Evolutionary conservation across 1,140 invertebrate species (phyloP).

Genomic region (Zelostemma sp.): DNA sequence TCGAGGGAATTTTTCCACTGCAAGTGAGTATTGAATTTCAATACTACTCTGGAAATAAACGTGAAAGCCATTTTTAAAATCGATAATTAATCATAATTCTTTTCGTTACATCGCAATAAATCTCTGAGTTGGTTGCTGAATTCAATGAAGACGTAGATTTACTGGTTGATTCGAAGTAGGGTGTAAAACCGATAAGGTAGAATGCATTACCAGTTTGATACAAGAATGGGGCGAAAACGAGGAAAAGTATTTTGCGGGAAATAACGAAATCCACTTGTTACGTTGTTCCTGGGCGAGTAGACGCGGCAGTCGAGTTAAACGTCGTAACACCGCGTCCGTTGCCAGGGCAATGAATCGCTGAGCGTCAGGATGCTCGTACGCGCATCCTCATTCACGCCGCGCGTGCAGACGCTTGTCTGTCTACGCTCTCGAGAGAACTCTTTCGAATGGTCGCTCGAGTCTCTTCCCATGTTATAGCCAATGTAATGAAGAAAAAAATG

Average conservation of each 20-base stretch:
- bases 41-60: no score
- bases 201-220: background rate
- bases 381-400: slow-evolving; percentile 38
- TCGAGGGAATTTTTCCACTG: no score
- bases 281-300: slow-evolving; percentile 25
- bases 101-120: no score
- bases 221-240: background rate
- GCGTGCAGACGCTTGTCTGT: slow-evolving; percentile 14
- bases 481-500: background rate
- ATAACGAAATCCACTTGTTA: slow-evolving; percentile 63
- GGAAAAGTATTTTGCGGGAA: slow-evolving; percentile 32
- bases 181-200: slow-evolving; percentile 5
- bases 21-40: no score
- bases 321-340: slow-evolving; percentile 56
- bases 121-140: no score
- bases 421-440: slow-evolving; percentile 25
- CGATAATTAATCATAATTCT: no score
- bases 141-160: background rate
- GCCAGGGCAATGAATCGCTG: slow-evolving; percentile 65
- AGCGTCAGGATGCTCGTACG: slow-evolving; percentile 59
- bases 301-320: slow-evolving; percentile 31
- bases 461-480: background rate
- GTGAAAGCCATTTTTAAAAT: no score
- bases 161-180: background rate
- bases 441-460: slow-evolving; percentile 24